These are phyloP conservation scores for Esox masquinongy DNA, from an alignment of 2,797 vertebrate species.

Conservation along the genomic window DNA sequence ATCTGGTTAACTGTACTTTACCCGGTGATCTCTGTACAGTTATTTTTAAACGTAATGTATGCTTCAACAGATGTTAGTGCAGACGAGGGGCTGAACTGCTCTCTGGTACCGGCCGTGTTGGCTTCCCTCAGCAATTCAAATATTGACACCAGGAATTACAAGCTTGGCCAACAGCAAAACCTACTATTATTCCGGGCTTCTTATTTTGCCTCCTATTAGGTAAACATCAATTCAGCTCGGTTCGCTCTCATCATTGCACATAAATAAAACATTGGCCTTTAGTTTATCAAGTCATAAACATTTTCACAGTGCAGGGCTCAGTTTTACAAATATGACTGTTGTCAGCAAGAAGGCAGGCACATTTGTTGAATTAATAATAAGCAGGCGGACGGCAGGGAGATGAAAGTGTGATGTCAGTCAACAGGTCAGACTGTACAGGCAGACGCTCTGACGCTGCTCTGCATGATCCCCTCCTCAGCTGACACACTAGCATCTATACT, in stretches of 20 bases:
- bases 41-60: conserved; percentile 99
- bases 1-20: conserved; percentile 99
- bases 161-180: conserved; percentile 80
- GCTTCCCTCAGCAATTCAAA: conserved; percentile 88
- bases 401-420: conserved; percentile 69
- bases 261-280: conserved; percentile 88
- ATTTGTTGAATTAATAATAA: conserved; percentile 89
- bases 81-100: conserved; percentile 86
- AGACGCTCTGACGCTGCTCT: conserved; percentile 26
- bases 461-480: neutral
- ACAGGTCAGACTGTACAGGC: conserved; percentile 65
- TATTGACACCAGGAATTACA: conserved; percentile 89
- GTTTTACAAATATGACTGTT: conserved; percentile 85
- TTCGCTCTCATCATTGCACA: conserved; percentile 81
- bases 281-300: conserved; percentile 88
- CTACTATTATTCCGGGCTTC: conserved; percentile 77
- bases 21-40: conserved; percentile 98
- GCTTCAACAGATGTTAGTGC: conserved; percentile 99
- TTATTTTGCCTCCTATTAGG: conserved; percentile 84
- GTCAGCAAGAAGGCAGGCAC: conserved; percentile 81
- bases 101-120: conserved; percentile 82
- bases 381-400: conserved; percentile 68
- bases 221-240: conserved; percentile 86
- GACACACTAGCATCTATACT: neutral
- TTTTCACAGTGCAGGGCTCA: conserved; percentile 79